These are phyloP conservation scores for Allolobophora icterica DNA, from an alignment of 2,888 invertebrate species.

Conservation along the genomic window DNA sequence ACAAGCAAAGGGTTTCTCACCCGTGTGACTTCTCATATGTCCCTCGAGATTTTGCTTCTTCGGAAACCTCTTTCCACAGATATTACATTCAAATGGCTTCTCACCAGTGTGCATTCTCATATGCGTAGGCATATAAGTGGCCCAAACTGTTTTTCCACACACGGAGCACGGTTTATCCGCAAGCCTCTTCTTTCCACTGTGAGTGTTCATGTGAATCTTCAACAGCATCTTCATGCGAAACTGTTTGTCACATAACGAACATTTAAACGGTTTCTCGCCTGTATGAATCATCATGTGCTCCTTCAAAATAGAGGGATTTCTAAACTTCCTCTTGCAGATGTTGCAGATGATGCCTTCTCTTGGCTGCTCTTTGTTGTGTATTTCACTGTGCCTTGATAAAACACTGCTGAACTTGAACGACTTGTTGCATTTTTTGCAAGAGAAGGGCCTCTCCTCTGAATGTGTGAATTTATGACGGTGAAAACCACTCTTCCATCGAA, in stretches of 20 bases:
- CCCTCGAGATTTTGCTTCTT: neutral
- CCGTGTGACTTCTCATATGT: constrained; percentile 7
- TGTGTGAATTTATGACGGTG: neutral
- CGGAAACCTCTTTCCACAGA: neutral
- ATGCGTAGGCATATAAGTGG: neutral
- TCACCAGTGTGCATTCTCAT: neutral
- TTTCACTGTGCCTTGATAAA: neutral
- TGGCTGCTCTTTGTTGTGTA: neutral
- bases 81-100: neutral
- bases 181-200: neutral
- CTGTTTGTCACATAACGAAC: neutral
- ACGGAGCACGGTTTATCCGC: neutral
- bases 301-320: neutral
- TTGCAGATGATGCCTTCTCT: neutral
- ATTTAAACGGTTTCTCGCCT: neutral
- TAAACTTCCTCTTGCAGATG: neutral
- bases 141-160: neutral
- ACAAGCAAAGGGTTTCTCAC: neutral
- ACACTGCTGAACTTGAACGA: neutral
- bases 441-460: neutral
- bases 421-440: neutral
- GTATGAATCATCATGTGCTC: neutral
- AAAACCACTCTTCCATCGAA: neutral
- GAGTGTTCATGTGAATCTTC: neutral
- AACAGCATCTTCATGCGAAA: neutral